Evolutionary conservation across 2,113 vertebrate species (phyloP), one percentile per base, ranked within the genome.

Genomic region (Oostethus manadensis): DNA sequence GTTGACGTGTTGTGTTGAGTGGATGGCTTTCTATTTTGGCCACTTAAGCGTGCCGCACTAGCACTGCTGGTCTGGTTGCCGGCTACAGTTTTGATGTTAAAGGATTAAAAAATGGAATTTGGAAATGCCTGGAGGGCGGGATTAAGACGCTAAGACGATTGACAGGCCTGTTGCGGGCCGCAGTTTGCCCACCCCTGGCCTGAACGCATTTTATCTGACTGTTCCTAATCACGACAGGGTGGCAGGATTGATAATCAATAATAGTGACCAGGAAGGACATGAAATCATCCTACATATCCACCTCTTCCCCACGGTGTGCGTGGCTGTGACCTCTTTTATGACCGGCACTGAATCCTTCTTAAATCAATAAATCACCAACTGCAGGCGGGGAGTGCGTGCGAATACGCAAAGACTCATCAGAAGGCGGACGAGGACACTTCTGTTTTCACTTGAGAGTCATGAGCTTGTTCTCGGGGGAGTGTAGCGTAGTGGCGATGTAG

Each of bases 281-380:
- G 23, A 33, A 13, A 50, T 1, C 1, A 10, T 14, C 3, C 29
- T 33, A 42, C 38, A 3, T 14, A 14, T 14, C 38, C 13, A 42
- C 14, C 21, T 23, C 20, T 13, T 26, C 22, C 23, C 48, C 2
- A 4, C 16, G 15, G 3, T 42, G 38, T 50, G 23, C 10, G 23
- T 10, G 50, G 3, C 49, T 9, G 14, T 33, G 50, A 51, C 11
- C 4, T 42, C 13, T 51, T 51, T 51, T 51, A 33, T 51, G 47
- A 48, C 11, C 3, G 29, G 29, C 7, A 26, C 53, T 43, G 10
- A 56, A n/a, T 54, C 26, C n/a, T 3, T 46, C 51, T 53, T 13
- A 35, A 43, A 48, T 51, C 20, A 43, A 57, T 46, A 23, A 38
- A 56, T 56, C 54, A 51, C 45, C 13, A 45, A 26, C 20, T 17